These are phyloP conservation scores for Druon quercuslanigerum DNA, from an alignment of 1,140 invertebrate genomes.

Conservation along the genomic window DNA sequence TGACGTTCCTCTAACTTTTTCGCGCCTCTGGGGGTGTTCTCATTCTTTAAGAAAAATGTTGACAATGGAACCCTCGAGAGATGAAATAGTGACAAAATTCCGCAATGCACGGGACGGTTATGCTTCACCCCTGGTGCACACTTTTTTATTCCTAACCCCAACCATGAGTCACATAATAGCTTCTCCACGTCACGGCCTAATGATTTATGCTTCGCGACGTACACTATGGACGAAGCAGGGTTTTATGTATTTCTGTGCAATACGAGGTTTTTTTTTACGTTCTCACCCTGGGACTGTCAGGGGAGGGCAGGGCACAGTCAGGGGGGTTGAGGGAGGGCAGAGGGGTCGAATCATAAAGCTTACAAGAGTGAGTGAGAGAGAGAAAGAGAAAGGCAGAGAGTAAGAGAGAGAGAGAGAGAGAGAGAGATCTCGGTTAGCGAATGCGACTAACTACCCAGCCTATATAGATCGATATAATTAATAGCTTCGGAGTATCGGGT, in stretches of 20 bases:
- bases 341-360: slow-evolving; percentile 45
- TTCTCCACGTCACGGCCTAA: slow-evolving; percentile 64
- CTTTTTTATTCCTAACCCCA: slow-evolving; percentile 57
- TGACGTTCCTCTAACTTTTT: background rate
- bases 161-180: slow-evolving; percentile 69
- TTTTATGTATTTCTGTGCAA: slow-evolving; percentile 74
- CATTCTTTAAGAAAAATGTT: background rate
- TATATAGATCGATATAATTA: slow-evolving; percentile 74
- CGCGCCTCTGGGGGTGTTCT: background rate
- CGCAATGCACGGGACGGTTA: slow-evolving; percentile 45
- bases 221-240: slow-evolving; percentile 39
- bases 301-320: slow-evolving; percentile 42
- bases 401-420: too few species aligned
- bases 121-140: slow-evolving; percentile 40
- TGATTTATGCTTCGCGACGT: slow-evolving; percentile 68
- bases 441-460: slow-evolving; percentile 57
- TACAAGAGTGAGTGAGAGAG: slow-evolving; percentile 16
- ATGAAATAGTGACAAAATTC: slow-evolving; percentile 22
- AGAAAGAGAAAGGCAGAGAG: too few species aligned
- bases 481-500: slow-evolving; percentile 70
- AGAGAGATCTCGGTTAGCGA: slow-evolving; percentile 36
- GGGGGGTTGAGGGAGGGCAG: slow-evolving; percentile 29
- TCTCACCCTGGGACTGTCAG: slow-evolving; percentile 64
- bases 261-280: slow-evolving; percentile 65
- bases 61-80: background rate